Percentiles rank a stretch among this genome's conserved stretches.
These are phyloP conservation scores for Neosilurus hyrtlii DNA, from an alignment of 2,797 vertebrate genomes.

Conservation along the genomic window DNA sequence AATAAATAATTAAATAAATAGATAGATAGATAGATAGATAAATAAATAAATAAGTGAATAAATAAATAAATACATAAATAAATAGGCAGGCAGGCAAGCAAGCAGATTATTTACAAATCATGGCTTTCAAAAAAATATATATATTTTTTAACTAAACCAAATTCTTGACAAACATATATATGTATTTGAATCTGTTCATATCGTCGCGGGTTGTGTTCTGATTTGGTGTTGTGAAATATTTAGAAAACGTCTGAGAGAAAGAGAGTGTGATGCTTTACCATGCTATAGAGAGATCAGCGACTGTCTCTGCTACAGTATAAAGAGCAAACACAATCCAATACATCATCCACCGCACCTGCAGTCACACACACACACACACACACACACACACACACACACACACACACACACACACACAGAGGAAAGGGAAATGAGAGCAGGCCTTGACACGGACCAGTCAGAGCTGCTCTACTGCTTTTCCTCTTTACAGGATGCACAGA, in stretches of 20 bases:
- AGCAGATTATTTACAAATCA: too few species aligned
- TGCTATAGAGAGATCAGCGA: slow-evolving; percentile 79
- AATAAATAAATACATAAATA: too few species aligned
- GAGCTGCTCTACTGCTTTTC: background rate
- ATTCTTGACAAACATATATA: too few species aligned
- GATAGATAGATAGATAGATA: too few species aligned
- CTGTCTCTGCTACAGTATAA: slow-evolving; percentile 80
- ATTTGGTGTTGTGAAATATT: background rate
- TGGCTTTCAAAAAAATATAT: too few species aligned
- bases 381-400: slow-evolving; percentile 13
- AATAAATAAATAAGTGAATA: too few species aligned
- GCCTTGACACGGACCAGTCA: background rate
- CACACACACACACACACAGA: background rate
- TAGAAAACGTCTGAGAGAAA: background rate
- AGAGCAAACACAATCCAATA: slow-evolving; percentile 89
- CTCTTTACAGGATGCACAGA: background rate
- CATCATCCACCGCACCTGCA: slow-evolving; percentile 89
- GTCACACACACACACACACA: slow-evolving; percentile 44
- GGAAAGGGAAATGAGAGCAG: background rate
- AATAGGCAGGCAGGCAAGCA: too few species aligned
- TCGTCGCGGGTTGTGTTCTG: too few species aligned
- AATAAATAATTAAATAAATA: too few species aligned
- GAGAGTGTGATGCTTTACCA: slow-evolving; percentile 71
- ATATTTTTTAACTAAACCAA: too few species aligned
- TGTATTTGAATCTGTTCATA: too few species aligned